phyloP scores from a whole-genome alignment of 2,888 invertebrate species.

The Apodemia mormo region DNA sequence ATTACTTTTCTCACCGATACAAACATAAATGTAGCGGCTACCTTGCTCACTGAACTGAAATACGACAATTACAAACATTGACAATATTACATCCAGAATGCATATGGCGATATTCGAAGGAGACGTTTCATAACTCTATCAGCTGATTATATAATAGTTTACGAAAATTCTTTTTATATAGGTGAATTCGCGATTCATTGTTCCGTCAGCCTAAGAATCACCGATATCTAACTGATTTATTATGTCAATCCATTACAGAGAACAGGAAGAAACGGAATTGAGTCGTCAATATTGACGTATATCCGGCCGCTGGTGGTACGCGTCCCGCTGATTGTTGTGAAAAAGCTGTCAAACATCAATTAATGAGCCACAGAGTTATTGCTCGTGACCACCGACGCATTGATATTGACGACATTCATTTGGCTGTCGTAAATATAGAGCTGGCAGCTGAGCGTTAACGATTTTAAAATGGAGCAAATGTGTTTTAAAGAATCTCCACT shows the following conservation, averaged over 20 bases:
- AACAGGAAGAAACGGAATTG: conserved; percentile 63
- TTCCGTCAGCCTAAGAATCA: too few species aligned
- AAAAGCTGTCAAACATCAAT: conserved; percentile 66
- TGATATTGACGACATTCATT: background rate
- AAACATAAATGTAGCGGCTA: too few species aligned
- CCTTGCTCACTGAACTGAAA: too few species aligned
- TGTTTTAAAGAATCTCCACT: background rate
- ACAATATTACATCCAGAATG: too few species aligned
- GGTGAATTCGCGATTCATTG: too few species aligned
- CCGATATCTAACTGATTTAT: background rate
- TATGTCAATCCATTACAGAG: conserved; percentile 19
- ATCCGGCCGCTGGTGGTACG: conserved; percentile 61
- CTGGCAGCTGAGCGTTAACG: conserved; percentile 15
- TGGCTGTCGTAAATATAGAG: conserved; percentile 5
- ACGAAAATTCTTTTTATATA: too few species aligned
- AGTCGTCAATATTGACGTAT: conserved; percentile 62
- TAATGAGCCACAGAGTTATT: conserved; percentile 61
- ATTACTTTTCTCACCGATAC: too few species aligned
- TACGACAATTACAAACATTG: too few species aligned
- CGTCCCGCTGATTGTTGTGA: conserved; percentile 76
- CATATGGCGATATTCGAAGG: too few species aligned
- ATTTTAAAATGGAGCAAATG: conserved; percentile 12
- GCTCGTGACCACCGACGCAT: conserved; percentile 52
- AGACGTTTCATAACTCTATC: too few species aligned
- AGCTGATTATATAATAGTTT: too few species aligned